Evolutionary conservation across 37 sponge, comb jelly and placozoan genomes (phyloP).

Genomic region (Bolinopsis microptera): DNA sequence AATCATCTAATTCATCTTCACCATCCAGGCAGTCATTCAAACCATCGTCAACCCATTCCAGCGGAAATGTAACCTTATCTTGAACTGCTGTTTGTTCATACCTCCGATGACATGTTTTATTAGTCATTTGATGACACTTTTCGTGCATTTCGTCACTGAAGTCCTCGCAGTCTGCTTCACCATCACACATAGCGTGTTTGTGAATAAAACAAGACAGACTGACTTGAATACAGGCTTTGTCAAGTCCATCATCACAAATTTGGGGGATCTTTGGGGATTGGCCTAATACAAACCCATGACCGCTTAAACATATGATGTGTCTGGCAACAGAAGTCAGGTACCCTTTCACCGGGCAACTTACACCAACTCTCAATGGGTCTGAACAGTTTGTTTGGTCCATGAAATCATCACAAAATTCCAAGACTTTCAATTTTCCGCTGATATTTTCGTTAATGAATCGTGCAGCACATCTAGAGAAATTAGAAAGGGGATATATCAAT

Average conservation of each 20-base stretch:
- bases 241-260: slow-evolving; percentile 6
- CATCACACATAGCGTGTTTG: not conserved
- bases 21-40: not conserved
- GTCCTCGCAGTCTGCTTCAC: not conserved
- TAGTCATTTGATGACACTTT: not conserved
- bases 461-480: too few species aligned
- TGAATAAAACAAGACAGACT: not conserved
- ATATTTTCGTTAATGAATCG: too few species aligned
- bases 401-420: not conserved
- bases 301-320: not conserved
- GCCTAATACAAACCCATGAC: not conserved
- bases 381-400: not conserved
- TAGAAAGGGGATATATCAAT: too few species aligned
- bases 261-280: not conserved
- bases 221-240: not conserved
- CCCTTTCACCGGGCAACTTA: not conserved
- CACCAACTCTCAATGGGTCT: not conserved
- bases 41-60: not conserved
- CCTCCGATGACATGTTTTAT: not conserved
- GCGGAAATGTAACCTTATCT: not conserved
- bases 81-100: not conserved
- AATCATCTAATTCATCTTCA: not conserved
- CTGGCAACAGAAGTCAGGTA: not conserved
- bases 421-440: too few species aligned
- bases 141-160: not conserved